Evolutionary conservation across 2,797 vertebrate genomes (phyloP), one percentile per base, ranked within the genome.

Genomic region (Gorsachius magnificus): DNA sequence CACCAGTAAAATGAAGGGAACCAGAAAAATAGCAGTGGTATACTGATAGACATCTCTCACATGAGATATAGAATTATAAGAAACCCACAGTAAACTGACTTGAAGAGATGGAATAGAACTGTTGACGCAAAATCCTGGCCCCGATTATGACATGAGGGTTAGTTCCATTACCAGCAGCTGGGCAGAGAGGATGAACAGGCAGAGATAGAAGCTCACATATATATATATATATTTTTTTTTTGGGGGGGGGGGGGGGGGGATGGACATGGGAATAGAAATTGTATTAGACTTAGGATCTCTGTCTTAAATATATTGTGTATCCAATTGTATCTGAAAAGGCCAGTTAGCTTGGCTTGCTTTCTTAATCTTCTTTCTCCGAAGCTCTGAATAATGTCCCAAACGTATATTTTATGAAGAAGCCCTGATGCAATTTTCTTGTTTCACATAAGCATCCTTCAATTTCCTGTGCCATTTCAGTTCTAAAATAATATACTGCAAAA

Each of bases 361-460:
- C 70, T 72, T 85, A 60, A 60, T 63, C 38, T 85, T 74, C 22
- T 77, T 89, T 80, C 41, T 87, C 35, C 64, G 64, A 61, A 76
- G 31, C 38, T 71, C 80, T 65, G 56, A 93, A 84, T 63, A 83
- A 91, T 69, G 43, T 38, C 68, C 80, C 31, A 83, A 94, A 77
- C 7, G 7, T 38, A 25, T 38, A 28, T n/a, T 72, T 88, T 82
- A 81, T 79, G 56, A 89, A 71, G 80, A 66, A 70, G 21, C 3
- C 11, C 17, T 78, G 88, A 79, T 57, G 33, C 45, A 64, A 61
- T 87, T 87, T 87, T 78, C 35, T 86, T 83, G 21, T 79, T 94
- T 93, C 87, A 74, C 25, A 36, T 90, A 87, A 87, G 36, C 35
- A 87, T 74, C 22, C 75, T 90, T 91, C 87, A 79, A 84, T 78